Evolutionary conservation across 2,888 invertebrate genomes (phyloP).

Genomic region (Corbicula japonica): DNA sequence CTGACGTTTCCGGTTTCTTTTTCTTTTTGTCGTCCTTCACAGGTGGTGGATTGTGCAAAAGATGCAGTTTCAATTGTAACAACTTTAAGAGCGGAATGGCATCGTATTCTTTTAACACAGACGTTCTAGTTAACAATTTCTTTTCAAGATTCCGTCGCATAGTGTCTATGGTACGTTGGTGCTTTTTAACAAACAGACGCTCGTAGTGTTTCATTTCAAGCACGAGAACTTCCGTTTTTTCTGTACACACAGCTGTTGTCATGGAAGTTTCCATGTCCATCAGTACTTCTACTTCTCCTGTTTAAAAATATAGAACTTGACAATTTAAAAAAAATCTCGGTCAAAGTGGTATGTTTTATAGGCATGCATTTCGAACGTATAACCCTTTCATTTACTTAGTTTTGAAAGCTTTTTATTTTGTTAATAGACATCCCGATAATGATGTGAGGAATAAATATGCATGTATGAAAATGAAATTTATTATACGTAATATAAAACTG

Average conservation of each 20-base stretch:
- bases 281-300: conserved; percentile 80
- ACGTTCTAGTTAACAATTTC: conserved; percentile 76
- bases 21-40: conserved; percentile 51
- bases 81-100: conserved; percentile 79
- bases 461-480: no score
- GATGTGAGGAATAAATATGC: no score
- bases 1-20: conserved; percentile 69
- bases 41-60: conserved; percentile 65
- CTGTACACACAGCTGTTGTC: conserved; percentile 83
- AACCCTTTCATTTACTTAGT: no score
- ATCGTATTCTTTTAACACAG: conserved; percentile 71
- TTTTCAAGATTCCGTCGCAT: conserved; percentile 82
- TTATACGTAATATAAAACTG: no score
- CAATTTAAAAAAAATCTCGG: neutral
- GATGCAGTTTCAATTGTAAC: conserved; percentile 67
- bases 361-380: no score
- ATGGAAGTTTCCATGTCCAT: conserved; percentile 84
- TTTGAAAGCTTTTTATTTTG: no score
- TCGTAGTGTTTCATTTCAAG: conserved; percentile 86
- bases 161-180: conserved; percentile 83
- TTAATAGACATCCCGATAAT: no score
- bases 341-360: neutral
- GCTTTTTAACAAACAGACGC: conserved; percentile 83
- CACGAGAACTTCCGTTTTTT: conserved; percentile 83
- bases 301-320: neutral